A percentile compares a stretch with the other conserved stretches of the same genome.
Evolutionary conservation across 2,797 vertebrate genomes (phyloP).

Genomic region (Streptopelia turtur): DNA sequence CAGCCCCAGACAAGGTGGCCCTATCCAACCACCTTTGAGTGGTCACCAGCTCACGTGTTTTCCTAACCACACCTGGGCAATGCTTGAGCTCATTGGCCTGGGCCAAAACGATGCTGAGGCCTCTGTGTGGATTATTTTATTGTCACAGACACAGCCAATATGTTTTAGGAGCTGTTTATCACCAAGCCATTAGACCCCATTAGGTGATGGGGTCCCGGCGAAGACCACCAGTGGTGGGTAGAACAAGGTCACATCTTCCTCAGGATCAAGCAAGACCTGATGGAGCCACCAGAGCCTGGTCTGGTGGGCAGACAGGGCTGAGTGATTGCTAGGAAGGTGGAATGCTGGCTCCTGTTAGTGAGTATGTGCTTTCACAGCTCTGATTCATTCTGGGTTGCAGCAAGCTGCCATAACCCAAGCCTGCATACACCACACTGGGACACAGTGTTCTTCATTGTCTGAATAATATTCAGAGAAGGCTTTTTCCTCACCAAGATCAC

Average conservation of each 20-base stretch:
- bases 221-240: background rate
- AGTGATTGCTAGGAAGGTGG: background rate
- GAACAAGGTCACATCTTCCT: fast-evolving
- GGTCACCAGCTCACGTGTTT: background rate
- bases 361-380: conserved; percentile 36
- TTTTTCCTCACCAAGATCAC: background rate
- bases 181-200: no score
- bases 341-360: background rate
- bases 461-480: background rate
- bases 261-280: background rate
- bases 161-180: background rate
- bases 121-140: background rate
- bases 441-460: background rate
- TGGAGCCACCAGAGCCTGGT: background rate
- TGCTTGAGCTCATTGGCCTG: background rate
- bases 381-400: conserved; percentile 25
- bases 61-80: background rate
- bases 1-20: background rate
- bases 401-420: background rate
- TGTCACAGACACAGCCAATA: fast-evolving
- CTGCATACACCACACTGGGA: background rate
- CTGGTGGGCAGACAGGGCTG: background rate
- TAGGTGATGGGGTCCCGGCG: background rate
- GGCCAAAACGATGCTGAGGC: background rate
- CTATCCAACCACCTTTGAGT: background rate